A percentile compares a stretch with the other conserved stretches of the same genome.
phyloP scores from a whole-genome alignment of 2,797 vertebrate species.

The Leucoraja ocellata region DNA sequence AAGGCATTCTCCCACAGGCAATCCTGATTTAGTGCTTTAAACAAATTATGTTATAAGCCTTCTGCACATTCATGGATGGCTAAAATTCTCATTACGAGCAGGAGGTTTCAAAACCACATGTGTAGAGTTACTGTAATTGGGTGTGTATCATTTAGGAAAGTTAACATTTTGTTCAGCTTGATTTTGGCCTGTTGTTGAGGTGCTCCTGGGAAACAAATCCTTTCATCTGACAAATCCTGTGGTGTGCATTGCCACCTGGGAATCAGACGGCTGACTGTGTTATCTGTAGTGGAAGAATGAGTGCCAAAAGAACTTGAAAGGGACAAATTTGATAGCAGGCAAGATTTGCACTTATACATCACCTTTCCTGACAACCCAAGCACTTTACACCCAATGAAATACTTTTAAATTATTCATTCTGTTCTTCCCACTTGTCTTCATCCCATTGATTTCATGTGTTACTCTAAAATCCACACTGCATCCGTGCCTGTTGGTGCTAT shows the following conservation, averaged over 20 bases:
- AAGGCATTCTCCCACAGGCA: not conserved
- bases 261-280: too few species aligned
- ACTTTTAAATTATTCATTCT: not conserved
- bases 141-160: conserved; percentile 10
- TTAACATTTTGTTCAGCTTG: conserved; percentile 16
- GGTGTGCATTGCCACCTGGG: not conserved
- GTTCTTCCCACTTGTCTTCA: not conserved
- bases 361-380: not conserved
- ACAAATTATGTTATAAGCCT: not conserved
- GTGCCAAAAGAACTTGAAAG: not conserved
- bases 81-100: conserved; percentile 15
- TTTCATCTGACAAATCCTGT: not conserved
- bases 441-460: not conserved
- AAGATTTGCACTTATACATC: not conserved
- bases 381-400: not conserved
- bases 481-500: too few species aligned
- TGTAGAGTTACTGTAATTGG: conserved; percentile 1
- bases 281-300: not conserved
- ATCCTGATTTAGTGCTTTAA: not conserved
- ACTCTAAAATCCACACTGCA: too few species aligned
- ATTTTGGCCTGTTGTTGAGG: conserved; percentile 1
- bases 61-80: conserved; percentile 21
- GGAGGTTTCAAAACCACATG: not conserved
- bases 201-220: not conserved
- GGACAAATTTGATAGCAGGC: not conserved